Percentiles rank a stretch among this genome's conserved stretches.
Evolutionary conservation across 2,888 invertebrate genomes (phyloP).

Genomic region (Meiosimyza decipiens): DNA sequence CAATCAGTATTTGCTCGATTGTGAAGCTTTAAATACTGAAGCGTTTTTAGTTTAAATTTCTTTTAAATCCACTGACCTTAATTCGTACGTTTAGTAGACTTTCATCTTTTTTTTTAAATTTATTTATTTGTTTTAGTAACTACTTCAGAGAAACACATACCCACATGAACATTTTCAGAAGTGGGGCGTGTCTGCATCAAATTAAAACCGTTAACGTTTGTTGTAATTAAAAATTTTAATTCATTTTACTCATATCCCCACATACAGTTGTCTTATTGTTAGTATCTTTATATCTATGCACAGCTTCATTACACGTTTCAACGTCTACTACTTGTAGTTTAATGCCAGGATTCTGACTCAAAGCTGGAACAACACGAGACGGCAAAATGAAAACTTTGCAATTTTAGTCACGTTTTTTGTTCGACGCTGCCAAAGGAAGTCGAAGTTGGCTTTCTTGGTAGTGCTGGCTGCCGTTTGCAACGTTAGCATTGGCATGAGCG

Average conservation of each 20-base stretch:
- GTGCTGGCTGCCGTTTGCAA: background rate
- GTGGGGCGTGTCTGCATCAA: too few relatives aligned
- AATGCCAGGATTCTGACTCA: background rate
- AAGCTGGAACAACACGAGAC: background rate
- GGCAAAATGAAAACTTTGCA: constrained; percentile 42
- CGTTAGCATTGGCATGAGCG: background rate
- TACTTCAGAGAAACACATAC: too few relatives aligned
- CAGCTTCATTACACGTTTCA: constrained; percentile 32
- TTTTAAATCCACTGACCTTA: too few relatives aligned
- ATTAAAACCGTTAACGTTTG: constrained; percentile 33
- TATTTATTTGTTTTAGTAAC: too few relatives aligned
- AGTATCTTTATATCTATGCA: background rate
- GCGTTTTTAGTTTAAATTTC: too few relatives aligned
- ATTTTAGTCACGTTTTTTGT: constrained; percentile 52
- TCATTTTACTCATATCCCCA: constrained; percentile 17
- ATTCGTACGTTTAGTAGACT: too few relatives aligned
- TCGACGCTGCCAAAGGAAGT: constrained; percentile 29
- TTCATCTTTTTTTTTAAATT: too few relatives aligned
- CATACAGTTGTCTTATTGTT: background rate
- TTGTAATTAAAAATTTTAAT: constrained; percentile 51
- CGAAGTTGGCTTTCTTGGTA: constrained; percentile 9
- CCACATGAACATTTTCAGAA: too few relatives aligned
- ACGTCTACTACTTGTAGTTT: constrained; percentile 19
- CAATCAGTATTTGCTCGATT: too few relatives aligned
- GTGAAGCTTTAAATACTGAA: too few relatives aligned